These are phyloP conservation scores for Listronotus bonariensis DNA, from an alignment of 1,140 invertebrate species.

Conservation along the genomic window DNA sequence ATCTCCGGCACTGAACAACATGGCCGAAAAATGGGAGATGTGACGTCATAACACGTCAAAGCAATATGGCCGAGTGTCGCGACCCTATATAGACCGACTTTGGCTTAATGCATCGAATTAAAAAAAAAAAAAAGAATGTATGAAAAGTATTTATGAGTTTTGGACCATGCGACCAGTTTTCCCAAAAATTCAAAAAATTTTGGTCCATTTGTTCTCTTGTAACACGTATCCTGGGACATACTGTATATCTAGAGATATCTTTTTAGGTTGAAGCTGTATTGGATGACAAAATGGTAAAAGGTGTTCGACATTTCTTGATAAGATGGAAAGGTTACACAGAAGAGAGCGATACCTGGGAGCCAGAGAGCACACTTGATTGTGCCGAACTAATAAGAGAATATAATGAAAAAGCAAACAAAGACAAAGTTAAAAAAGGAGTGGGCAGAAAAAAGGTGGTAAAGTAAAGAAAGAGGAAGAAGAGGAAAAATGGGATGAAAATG, in stretches of 20 bases:
- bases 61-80: no score
- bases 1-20: no score
- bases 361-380: constrained; percentile 74
- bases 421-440: constrained; percentile 41
- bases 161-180: no score
- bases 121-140: no score
- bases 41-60: no score
- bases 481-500: constrained; percentile 60
- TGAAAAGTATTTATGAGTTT: no score
- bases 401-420: constrained; percentile 53
- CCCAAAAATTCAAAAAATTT: no score
- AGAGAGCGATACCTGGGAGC: constrained; percentile 79
- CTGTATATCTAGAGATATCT: not conserved
- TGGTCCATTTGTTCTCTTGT: no score
- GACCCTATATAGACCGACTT: no score
- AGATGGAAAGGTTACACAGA: constrained; percentile 81
- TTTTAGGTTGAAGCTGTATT: constrained; percentile 72
- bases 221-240: no score
- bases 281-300: constrained; percentile 68
- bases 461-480: constrained; percentile 41
- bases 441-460: constrained; percentile 50
- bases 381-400: constrained; percentile 69
- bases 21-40: no score
- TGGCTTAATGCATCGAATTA: no score
- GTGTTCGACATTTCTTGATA: constrained; percentile 73